phyloP scores from a whole-genome alignment of 2,113 vertebrate species.

The Gymnocephalus cernua region DNA sequence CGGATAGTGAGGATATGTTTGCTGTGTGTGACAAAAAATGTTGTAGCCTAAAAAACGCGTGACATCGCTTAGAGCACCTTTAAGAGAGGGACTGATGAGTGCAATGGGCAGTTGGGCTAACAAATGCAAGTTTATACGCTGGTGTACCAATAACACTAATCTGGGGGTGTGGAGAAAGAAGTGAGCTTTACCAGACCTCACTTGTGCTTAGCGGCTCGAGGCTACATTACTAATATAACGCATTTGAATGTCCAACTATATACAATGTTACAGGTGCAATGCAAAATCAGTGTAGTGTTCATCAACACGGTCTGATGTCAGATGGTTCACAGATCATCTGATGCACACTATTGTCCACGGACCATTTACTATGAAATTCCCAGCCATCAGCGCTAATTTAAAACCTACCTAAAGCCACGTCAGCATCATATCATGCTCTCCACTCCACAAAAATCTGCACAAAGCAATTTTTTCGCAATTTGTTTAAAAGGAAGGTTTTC shows the following conservation, averaged over 20 bases:
- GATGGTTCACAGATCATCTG: neutral
- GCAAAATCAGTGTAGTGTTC: neutral
- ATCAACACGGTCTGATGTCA: neutral
- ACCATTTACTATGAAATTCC: neutral
- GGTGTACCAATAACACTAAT: neutral
- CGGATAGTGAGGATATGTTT: no score
- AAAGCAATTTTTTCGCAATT: neutral
- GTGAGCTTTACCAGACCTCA: neutral
- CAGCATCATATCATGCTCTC: neutral
- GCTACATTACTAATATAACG: neutral
- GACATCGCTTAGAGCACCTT: no score
- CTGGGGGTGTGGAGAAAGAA: neutral
- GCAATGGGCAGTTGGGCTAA: neutral
- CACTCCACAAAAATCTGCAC: neutral
- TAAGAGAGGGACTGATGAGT: neutral
- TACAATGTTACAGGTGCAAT: neutral
- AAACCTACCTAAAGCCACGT: neutral
- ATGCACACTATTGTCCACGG: neutral
- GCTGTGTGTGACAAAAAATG: no score
- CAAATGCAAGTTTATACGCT: neutral
- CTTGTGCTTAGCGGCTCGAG: neutral
- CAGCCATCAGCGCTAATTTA: neutral
- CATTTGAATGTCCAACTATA: neutral
- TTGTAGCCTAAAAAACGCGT: no score
- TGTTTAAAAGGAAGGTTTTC: constrained; percentile 4